phyloP scores from a whole-genome alignment of 2,888 invertebrate genomes.

The Craniophora ligustri region DNA sequence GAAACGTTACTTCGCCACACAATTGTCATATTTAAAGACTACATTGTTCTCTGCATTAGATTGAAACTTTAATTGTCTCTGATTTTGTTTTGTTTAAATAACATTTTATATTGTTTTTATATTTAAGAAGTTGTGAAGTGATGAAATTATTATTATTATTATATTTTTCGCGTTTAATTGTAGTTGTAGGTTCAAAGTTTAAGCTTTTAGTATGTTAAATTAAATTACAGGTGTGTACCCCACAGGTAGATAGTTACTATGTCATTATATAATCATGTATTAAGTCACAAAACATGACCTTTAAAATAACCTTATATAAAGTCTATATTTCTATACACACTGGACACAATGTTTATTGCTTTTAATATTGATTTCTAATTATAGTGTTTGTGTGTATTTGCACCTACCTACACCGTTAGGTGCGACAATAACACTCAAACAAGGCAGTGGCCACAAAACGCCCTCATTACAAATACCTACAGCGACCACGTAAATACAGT shows the following conservation, averaged over 20 bases:
- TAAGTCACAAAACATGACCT: background rate
- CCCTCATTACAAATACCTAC: conserved; percentile 44
- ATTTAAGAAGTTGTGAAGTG: background rate
- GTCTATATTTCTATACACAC: background rate
- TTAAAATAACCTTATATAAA: background rate
- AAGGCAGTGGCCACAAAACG: conserved; percentile 38
- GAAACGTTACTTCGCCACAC: background rate
- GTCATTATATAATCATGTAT: background rate
- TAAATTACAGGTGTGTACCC: background rate
- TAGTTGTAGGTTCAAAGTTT: background rate
- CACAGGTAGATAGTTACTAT: too few relatives aligned
- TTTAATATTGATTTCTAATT: background rate
- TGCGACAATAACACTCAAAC: conserved; percentile 17
- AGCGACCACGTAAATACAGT: conserved; percentile 49
- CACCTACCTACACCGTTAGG: background rate
- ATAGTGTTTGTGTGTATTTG: background rate
- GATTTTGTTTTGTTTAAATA: background rate
- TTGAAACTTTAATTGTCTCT: background rate
- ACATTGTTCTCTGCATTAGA: background rate
- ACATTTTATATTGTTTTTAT: background rate
- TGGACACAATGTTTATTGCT: background rate
- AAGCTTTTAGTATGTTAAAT: background rate
- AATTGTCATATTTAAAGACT: background rate
- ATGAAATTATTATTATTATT: background rate
- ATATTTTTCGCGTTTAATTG: too few relatives aligned